Base-by-base conservation (phyloP, 2,888 invertebrate genomes). In the Hyposoter dolosus region DNA sequence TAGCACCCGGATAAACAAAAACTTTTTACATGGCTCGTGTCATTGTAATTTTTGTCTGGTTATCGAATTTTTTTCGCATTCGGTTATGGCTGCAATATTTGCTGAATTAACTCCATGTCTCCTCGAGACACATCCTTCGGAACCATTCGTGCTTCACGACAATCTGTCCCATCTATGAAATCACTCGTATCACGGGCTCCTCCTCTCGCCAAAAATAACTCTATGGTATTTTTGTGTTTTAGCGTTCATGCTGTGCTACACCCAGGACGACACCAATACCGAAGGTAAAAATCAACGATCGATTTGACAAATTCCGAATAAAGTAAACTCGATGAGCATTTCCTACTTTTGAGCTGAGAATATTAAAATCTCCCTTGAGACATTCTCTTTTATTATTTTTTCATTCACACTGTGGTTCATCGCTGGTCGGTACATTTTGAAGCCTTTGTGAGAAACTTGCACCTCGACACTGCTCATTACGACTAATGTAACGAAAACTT, bases 231-330 rank as follows among this genome's bases (percentile, higher is more conserved):
- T 93, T 95, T 96, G 95, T 96, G 95, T 97, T 97, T 94, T 96
- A 98, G 98, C 98, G 95, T 98, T 98, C 96, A 98, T 98, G 98
- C 96, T 98, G 95, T 98, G 98, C 96, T 98, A 98, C 96, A 98
- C 98, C 92, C 98, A 98, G 96, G 98, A 98, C 95, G 98, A 98
- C 95, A 96, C 97, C 93, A 97, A 97, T 95, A 96, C 97, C 94
- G 98, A 98, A 97, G 98, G 98, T 98, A 97, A 94, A 92, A 60
- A 82, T 35, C 17, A 19, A 50, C 15, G 3, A 63, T 77, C 7
- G 32, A 66, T 56, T 1, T 7, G 0, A 2, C 23, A 71, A 32
- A 63, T 43, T 19, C 6, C n/a, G 28, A 35, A 63, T 40, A 56
- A 28, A 28, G 35, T 77, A 23, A 19, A 28, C 17, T 80, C 15